Conservation (phyloP, 2,113 vertebrate genomes). For the Oncorhynchus tshawytscha region DNA sequence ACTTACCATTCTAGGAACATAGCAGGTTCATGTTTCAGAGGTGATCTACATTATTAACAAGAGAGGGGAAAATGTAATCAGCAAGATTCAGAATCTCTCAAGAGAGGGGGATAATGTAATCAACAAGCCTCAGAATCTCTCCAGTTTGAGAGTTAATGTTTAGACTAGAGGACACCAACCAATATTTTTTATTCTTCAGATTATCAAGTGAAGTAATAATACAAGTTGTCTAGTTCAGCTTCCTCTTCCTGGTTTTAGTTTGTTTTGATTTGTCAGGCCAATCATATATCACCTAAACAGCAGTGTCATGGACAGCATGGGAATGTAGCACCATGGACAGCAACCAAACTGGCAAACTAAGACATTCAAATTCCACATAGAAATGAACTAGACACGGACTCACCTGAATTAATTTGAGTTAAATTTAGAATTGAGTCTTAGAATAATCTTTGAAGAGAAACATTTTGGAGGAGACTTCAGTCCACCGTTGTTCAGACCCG, state of each 20-base stretch:
- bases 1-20: slow-evolving; percentile 6
- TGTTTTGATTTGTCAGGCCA: too few relatives aligned
- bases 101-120: neutral
- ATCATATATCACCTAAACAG: too few relatives aligned
- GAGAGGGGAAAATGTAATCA: neutral
- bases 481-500: neutral
- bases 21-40: slow-evolving; percentile 20
- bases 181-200: neutral
- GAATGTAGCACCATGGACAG: neutral
- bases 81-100: neutral
- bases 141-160: neutral
- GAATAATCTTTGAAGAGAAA: neutral
- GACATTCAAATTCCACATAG: neutral
- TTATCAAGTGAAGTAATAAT: neutral
- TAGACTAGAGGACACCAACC: neutral
- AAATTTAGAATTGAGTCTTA: neutral
- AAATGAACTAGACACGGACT: neutral
- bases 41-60: neutral
- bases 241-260: too few relatives aligned
- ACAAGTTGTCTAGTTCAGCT: too few relatives aligned
- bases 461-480: neutral
- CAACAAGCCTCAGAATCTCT: too few relatives aligned
- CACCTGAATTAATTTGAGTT: neutral
- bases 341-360: neutral
- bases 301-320: too few relatives aligned